Conservation (phyloP, 2,888 invertebrate genomes). For the Incurvaria masculella region DNA sequence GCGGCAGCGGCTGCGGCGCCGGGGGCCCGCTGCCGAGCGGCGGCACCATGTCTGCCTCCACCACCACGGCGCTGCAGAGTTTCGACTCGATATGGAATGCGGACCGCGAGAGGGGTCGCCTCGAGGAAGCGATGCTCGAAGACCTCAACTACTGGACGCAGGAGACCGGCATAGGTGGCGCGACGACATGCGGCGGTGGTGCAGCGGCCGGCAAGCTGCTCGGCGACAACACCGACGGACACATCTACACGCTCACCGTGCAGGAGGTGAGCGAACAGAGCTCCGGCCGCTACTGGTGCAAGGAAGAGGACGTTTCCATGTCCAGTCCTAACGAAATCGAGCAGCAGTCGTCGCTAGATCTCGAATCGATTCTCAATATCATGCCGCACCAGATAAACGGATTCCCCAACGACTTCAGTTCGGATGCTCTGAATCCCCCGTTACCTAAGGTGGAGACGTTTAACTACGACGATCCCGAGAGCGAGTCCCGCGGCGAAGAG, state of each 20-base stretch:
- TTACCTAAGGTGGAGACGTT: conserved; percentile 71
- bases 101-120: conserved; percentile 68
- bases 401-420: conserved; percentile 57
- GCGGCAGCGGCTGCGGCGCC: conserved; percentile 27
- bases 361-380: conserved; percentile 76
- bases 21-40: conserved; percentile 22
- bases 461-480: conserved; percentile 74
- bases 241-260: conserved; percentile 83
- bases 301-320: conserved; percentile 62
- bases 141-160: conserved; percentile 82
- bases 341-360: conserved; percentile 63
- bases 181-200: conserved; percentile 45
- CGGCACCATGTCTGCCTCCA: conserved; percentile 36
- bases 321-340: conserved; percentile 60
- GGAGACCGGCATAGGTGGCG: conserved; percentile 56
- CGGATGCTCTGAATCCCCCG: conserved; percentile 47
- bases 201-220: conserved; percentile 51
- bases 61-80: conserved; percentile 49
- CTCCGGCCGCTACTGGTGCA: conserved; percentile 62
- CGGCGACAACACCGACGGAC: conserved; percentile 68
- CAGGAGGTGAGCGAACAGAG: conserved; percentile 67
- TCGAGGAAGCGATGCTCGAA: conserved; percentile 74
- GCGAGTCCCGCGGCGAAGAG: conserved; percentile 72
- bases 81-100: conserved; percentile 65
- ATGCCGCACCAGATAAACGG: conserved; percentile 63